phyloP scores from a whole-genome alignment of 1,140 invertebrate genomes.

The Platyscapa corneri region DNA sequence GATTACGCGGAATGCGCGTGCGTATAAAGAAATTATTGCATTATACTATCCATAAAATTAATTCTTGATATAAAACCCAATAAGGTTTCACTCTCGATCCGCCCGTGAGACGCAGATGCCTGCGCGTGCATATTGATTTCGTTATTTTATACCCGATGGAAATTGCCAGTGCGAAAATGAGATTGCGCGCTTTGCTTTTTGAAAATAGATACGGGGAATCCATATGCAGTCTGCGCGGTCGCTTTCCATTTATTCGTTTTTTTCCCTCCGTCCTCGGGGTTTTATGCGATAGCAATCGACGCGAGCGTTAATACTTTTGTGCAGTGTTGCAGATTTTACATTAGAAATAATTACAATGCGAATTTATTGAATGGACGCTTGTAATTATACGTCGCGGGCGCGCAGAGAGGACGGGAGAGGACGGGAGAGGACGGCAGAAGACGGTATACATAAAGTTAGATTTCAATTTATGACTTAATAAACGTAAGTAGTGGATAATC shows the following conservation, averaged over 20 bases:
- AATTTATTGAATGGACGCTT: conserved; percentile 29
- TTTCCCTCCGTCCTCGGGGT: not conserved
- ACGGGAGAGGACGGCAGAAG: no score
- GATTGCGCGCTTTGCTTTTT: conserved; percentile 20
- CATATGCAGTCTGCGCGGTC: not conserved
- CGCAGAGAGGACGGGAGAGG: not conserved
- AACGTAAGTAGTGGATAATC: conserved; percentile 27
- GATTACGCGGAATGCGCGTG: not conserved
- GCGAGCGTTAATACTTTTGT: conserved; percentile 1
- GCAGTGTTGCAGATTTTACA: conserved; percentile 23
- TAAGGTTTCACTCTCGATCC: conserved; percentile 30
- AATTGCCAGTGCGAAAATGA: conserved; percentile 24
- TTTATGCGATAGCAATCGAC: not conserved
- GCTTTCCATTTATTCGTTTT: conserved; percentile 7
- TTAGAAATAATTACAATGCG: conserved; percentile 44
- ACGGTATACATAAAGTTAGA: conserved; percentile 13
- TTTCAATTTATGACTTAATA: conserved; percentile 46
- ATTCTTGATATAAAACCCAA: not conserved
- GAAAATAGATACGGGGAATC: conserved; percentile 5
- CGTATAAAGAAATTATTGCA: not conserved
- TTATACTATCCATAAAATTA: not conserved
- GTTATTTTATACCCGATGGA: conserved; percentile 14
- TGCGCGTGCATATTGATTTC: conserved; percentile 19
- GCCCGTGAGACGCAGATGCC: not conserved
- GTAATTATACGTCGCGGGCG: conserved; percentile 10